Evolutionary conservation across 2,797 vertebrate species (phyloP).

Genomic region (Orestias chungarensis): DNA sequence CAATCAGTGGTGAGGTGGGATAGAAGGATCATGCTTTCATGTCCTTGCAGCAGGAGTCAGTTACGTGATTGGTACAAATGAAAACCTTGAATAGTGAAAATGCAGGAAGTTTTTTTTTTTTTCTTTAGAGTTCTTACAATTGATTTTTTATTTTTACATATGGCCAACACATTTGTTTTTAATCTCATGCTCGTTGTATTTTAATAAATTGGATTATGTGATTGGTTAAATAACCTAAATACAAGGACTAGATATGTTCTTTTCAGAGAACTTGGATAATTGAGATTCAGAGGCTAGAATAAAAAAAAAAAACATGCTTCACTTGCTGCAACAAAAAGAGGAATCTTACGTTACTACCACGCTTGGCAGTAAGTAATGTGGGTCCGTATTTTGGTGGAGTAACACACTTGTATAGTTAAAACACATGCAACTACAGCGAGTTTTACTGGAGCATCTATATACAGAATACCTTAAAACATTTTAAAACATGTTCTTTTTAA

Average conservation of each 20-base stretch:
- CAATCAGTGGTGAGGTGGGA: slow-evolving; percentile 83
- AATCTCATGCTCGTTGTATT: background rate
- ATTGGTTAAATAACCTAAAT: background rate
- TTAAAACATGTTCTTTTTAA: background rate
- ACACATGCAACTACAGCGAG: no score
- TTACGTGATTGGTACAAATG: background rate
- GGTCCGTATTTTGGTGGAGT: background rate
- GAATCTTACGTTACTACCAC: background rate
- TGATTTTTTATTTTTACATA: background rate
- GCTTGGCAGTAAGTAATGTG: background rate
- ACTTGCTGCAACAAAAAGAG: background rate
- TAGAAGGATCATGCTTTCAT: slow-evolving; percentile 94
- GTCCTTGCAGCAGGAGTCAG: slow-evolving; percentile 80
- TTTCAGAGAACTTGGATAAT: background rate
- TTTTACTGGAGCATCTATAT: background rate
- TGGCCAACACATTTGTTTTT: background rate
- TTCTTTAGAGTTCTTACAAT: background rate
- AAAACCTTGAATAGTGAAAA: background rate
- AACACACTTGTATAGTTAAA: background rate
- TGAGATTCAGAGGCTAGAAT: no score
- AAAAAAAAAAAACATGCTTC: no score
- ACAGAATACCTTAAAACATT: no score
- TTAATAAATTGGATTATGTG: background rate
- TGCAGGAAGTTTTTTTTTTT: background rate
- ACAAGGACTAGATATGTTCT: background rate